phyloP scores from a whole-genome alignment of 2,113 vertebrate species.

The Hyperoodon ampullatus region DNA sequence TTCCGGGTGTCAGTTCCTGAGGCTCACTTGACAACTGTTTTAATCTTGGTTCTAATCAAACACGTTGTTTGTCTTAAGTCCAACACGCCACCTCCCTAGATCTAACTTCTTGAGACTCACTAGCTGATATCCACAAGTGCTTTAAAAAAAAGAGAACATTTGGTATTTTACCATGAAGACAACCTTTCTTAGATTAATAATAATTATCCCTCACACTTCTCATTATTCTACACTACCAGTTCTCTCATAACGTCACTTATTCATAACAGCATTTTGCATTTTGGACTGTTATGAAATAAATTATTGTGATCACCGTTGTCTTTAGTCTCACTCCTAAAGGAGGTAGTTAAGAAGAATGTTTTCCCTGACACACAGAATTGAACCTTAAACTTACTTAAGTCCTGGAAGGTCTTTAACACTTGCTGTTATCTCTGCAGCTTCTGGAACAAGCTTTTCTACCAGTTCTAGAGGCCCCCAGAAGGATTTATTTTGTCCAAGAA shows the following conservation, averaged over 20 bases:
- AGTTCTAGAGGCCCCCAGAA: slow-evolving; percentile 99
- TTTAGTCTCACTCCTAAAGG: background rate
- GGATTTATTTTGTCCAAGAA: slow-evolving; percentile 98
- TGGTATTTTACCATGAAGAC: slow-evolving; percentile 39
- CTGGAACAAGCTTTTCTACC: slow-evolving; percentile 97
- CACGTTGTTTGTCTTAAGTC: background rate
- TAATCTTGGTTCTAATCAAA: background rate
- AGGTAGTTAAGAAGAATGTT: background rate
- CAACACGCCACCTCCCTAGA: background rate
- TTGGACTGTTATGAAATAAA: background rate
- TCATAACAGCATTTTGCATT: background rate
- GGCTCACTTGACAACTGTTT: background rate
- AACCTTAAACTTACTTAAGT: slow-evolving; percentile 91
- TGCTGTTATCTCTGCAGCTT: slow-evolving; percentile 97
- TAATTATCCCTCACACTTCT: background rate
- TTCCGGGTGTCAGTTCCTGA: background rate
- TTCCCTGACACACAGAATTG: background rate
- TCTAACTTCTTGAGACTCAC: background rate
- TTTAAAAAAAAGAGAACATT: background rate
- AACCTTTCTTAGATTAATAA: background rate
- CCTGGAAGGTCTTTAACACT: slow-evolving; percentile 98
- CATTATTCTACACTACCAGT: background rate
- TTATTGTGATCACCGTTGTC: background rate
- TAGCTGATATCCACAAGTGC: background rate
- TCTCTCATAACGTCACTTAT: background rate